Base-by-base conservation (phyloP, 2,888 invertebrate species). In the Scaptomyza tumidula region DNA sequence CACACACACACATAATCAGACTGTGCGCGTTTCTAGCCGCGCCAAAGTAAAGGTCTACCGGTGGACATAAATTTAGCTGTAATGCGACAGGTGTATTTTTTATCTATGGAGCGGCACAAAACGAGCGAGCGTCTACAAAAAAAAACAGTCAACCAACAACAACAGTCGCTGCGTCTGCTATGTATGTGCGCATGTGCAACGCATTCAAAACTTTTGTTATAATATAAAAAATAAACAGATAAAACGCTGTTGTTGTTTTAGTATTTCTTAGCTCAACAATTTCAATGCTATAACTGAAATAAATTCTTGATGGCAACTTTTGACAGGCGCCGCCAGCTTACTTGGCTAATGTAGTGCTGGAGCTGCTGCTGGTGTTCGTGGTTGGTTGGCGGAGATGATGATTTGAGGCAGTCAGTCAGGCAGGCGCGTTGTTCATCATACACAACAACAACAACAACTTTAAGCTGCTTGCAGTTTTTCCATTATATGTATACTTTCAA, bases 11-110 rank as follows among this genome's bases (percentile, higher is more conserved):
- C 9, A 49, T 48, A 37, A 44, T 46, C 46, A 59, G 52, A 53
- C 87, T 71, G 67, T 70, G 76, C 83, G 65, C 88, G 85, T 83
- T 88, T 89, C 84, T 89, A 89, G 88, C 78, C 88, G 72, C 85
- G 73, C 89, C 89, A 80, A 86, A 86, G 86, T 83, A 90, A 90
- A 90, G 90, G 90, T 90, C 90, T 90, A 90, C 90, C 90, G 89
- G 90, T 90, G 91, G 86, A 90, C 90, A 90, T 90, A 91, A 91
- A 91, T 90, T 91, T 89, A 85, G 82, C 88, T 88, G 91, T 90
- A 90, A 91, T 91, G 90, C 90, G 90, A 90, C 90, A 90, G 90
- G 90, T 90, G 90, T 91, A 90, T 90, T 90, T 86, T 86, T 89
- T 86, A 86, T 86, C 86, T 89, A 88, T 89, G 88, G 80, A 86